These are phyloP conservation scores for Stegodyphus mimosarum DNA, from an alignment of 1,140 invertebrate species.

Conservation along the genomic window DNA sequence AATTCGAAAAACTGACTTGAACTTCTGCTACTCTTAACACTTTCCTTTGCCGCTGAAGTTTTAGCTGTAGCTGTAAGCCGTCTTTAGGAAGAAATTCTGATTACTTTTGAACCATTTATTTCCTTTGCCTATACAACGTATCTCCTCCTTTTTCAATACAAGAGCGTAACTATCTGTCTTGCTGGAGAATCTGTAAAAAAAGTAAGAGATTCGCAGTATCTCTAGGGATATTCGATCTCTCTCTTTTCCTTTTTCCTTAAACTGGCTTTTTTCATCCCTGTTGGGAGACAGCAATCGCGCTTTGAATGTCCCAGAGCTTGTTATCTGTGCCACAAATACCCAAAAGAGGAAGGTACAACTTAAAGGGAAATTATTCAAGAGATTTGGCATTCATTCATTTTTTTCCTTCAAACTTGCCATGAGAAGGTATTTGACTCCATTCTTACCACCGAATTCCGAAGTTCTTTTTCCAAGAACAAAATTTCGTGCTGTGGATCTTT, in stretches of 20 bases:
- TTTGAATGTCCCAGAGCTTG: conserved; percentile 41
- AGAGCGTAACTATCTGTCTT: conserved; percentile 16
- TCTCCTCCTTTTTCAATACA: conserved; percentile 3
- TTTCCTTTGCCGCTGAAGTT: too few species aligned
- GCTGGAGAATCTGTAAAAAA: conserved; percentile 1
- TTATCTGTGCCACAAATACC: conserved; percentile 53
- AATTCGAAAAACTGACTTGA: too few species aligned
- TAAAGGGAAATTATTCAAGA: conserved; percentile 54
- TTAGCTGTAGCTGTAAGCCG: too few species aligned
- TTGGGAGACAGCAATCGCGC: neutral
- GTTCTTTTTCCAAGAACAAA: too few species aligned
- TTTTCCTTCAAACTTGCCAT: neutral
- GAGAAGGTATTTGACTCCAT: too few species aligned
- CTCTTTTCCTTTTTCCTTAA: conserved; percentile 14
- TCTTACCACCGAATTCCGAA: too few species aligned
- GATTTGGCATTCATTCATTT: conserved; percentile 46
- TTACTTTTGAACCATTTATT: conserved; percentile 25
- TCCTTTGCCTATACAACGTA: neutral
- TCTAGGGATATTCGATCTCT: conserved; percentile 16
- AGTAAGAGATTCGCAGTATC: neutral
- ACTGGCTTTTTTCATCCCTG: conserved; percentile 7
- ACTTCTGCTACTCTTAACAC: too few species aligned
- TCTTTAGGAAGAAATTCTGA: neutral
- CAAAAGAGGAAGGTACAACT: conserved; percentile 49
- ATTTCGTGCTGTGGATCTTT: too few species aligned